Evolutionary conservation across 2,888 invertebrate species (phyloP), one percentile per base, ranked within the genome.

Genomic region (Galerucella pusilla): DNA sequence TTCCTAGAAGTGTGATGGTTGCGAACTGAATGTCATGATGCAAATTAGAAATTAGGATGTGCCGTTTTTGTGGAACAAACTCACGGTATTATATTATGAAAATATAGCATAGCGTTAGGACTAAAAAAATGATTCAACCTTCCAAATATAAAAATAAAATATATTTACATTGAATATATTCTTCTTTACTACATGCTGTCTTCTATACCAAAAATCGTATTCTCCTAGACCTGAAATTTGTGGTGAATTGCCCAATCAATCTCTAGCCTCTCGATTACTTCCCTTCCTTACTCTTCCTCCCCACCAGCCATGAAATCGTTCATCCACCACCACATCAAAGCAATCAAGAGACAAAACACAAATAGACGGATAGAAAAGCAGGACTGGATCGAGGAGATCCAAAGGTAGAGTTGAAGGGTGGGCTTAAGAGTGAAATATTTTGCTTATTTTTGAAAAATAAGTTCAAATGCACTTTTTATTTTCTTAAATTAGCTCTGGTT

Each of bases 331-430:
- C 69, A 52, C 63, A 68, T 46, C 60, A 5, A 11, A 68, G 68
- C 60, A 68, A 68, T 68, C 60, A 60, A 60, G 65, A 73, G 68
- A 69, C n/a, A n/a, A n/a, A 70, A 74, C 66, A 70, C 66, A 70
- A 74, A 74, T 68, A 74, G 74, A 70, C 73, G 70, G 67, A 65
- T 78, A 77, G 76, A 75, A 79, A 77, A 82, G 80, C 75, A 77
- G 77, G 78, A 78, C 76, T 76, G 52, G 67, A 54, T 6, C 52
- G 65, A 42, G 57, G 11, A 14, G 49, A 45, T 65, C 20, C 71
- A 61, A 14, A 7, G 61, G 61, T 28, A 11, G 25, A 28, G 61
- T 14, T 25, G 10, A 25, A 14, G 42, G 12, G 35, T 25, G 61
- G 61, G 14, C 5, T 16, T n/a, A 4, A 16, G 5, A n/a, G 9